phyloP scores from a whole-genome alignment of 1,140 invertebrate species.

The Monochamus saltuarius region DNA sequence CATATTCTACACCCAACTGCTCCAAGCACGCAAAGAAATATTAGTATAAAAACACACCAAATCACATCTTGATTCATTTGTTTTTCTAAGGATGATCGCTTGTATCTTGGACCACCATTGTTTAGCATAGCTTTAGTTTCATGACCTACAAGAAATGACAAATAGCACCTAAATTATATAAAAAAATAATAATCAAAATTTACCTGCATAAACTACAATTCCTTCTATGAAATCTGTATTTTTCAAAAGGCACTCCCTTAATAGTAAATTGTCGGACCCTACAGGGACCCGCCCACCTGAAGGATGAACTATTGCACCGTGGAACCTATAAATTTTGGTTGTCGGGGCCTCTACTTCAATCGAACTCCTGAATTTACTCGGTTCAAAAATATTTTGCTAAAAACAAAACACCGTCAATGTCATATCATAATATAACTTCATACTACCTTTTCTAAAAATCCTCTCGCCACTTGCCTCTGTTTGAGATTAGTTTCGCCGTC shows the following conservation, averaged over 20 bases:
- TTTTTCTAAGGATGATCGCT: constrained; percentile 87
- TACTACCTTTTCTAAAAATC: constrained; percentile 64
- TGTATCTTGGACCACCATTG: constrained; percentile 94
- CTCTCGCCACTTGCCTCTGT: constrained; percentile 81
- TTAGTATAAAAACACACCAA: constrained; percentile 92
- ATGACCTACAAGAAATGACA: constrained; percentile 68
- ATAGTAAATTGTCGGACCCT: constrained; percentile 88
- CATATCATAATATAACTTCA: no score
- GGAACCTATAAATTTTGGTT: constrained; percentile 94
- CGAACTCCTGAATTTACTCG: constrained; percentile 77
- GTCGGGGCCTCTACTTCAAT: constrained; percentile 92
- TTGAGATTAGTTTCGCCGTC: constrained; percentile 99
- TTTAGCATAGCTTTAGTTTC: constrained; percentile 98
- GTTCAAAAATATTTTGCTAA: constrained; percentile 69
- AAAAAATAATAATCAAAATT: constrained; percentile 21
- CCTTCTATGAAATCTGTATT: constrained; percentile 94
- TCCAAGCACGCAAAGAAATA: constrained; percentile 88
- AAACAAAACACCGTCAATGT: constrained; percentile 22
- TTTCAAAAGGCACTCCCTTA: constrained; percentile 91
- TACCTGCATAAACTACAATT: constrained; percentile 94
- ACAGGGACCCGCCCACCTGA: constrained; percentile 79
- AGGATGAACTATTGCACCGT: constrained; percentile 84
- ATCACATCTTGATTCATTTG: constrained; percentile 95
- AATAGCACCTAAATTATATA: constrained; percentile 5
- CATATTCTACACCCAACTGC: constrained; percentile 88